Conservation (phyloP, 2,113 vertebrate species). For the Equus quagga region DNA sequence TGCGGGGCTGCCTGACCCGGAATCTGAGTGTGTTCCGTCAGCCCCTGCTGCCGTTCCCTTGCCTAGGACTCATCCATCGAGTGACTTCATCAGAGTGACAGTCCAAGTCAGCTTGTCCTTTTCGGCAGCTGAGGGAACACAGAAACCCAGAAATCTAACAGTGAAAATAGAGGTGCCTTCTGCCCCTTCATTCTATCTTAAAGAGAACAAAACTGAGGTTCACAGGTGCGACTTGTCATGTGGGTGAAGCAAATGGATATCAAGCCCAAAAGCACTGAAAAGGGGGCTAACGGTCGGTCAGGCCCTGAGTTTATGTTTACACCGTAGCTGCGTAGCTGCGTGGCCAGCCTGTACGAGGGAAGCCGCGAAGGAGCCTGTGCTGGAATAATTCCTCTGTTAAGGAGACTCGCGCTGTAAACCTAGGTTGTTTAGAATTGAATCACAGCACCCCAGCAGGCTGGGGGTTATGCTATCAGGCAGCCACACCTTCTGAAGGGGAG, state of each 20-base stretch:
- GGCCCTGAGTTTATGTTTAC: neutral
- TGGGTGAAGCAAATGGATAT: neutral
- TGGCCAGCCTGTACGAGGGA: neutral
- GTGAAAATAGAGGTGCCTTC: neutral
- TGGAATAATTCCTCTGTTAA: neutral
- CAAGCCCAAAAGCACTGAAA: neutral
- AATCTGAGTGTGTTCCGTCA: neutral
- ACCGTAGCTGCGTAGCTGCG: accelerated
- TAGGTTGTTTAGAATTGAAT: neutral
- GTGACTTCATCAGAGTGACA: neutral
- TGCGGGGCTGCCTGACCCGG: neutral
- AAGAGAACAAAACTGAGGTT: neutral
- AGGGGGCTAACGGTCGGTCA: neutral
- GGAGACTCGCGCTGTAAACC: neutral
- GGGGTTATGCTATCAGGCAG: neutral
- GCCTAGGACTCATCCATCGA: neutral
- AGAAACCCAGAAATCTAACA: neutral
- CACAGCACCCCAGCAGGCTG: neutral
- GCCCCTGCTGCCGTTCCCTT: neutral
- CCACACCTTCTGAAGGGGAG: neutral
- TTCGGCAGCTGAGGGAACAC: neutral
- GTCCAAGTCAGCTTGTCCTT: neutral
- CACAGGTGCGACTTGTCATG: neutral
- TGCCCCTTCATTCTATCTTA: neutral
- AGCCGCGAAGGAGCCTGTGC: neutral